Evolutionary conservation across 2,888 invertebrate species (phyloP), one percentile per base, ranked within the genome.

Genomic region (Nebria salina): DNA sequence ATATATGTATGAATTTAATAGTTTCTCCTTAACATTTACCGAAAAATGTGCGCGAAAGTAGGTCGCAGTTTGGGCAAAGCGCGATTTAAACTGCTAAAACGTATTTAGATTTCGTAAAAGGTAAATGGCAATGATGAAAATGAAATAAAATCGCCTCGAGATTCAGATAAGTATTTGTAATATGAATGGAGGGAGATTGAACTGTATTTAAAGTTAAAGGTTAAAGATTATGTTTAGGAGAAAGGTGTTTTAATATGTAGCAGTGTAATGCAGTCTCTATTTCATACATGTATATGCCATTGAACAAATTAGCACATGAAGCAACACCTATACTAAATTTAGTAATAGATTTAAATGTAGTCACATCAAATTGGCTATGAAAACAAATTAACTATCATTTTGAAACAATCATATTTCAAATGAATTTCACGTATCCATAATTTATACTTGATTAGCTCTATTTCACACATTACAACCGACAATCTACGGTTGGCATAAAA

Each of bases 11-110:
- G 64, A 68, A 75, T 75, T 75, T 66, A 75, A 75, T 75, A 80
- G 80, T 80, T 80, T 80, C 80, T 75, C 80, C 75, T 75, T 75
- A 80, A 75, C 80, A 80, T 80, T 75, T 80, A 80, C 75, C 64
- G 75, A 80, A 80, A 75, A 72, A 34, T 70, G 70, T 70, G 70
- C 68, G 80, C 75, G 73, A 80, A 80, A 80, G 80, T 80, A 80
- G 80, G 80, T 26, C 80, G 80, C 80, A 74, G 26, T 66, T 70
- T 70, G 26, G 74, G 20, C 70, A 76, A 65, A 75, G 80, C 15
- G 64, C n/a, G 64, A 41, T 72, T 75, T 70, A 80, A 42, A 75
- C 64, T 75, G 80, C 70, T 70, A 75, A 54, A 73, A 72, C 72
- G 25, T 34, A 34, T 72, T 72, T 26, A 7, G 25, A 66, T 20